Evolutionary conservation across 1,140 invertebrate genomes (phyloP), one percentile per base, ranked within the genome.

Genomic region (Contarinia nasturtii): DNA sequence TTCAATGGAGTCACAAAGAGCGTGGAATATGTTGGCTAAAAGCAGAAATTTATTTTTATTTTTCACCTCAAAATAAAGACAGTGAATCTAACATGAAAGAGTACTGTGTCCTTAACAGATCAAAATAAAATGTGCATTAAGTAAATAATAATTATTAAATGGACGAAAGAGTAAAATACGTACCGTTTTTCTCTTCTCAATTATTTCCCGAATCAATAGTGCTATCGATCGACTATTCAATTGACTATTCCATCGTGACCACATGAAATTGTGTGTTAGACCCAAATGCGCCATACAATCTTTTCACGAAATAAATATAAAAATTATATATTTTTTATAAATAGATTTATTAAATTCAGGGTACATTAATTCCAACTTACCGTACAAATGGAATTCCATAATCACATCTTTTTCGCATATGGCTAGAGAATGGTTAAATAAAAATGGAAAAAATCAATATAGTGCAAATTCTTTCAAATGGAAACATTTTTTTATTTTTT

Each of bases 241-340:
- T 42, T 70, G 53, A 0, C 73, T 64, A 55, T 92, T 93, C 87
- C 87, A 92, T 41, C 86, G 76, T 11, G 86, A 90, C 83, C 86
- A 92, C 33, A 84, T 74, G 55, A 89, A 91, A 49, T 84, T 81
- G 55, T 84, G 85, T 2, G 75, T 72, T 1, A 77, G 75, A 4
- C 76, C 75, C 7, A 84, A 61, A 19, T 84, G 67, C 0, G 85
- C 84, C 74, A 93, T 87, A 53, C 86, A 86, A 40, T 76, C n/a
- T n/a, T n/a, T n/a, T n/a, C n/a, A n/a, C n/a, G n/a, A n/a, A n/a
- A n/a, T n/a, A n/a, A n/a, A n/a, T n/a, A n/a, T n/a, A n/a, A n/a
- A n/a, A n/a, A n/a, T n/a, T n/a, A n/a, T n/a, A n/a, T n/a, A n/a
- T n/a, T n/a, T n/a, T n/a, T n/a, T n/a, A n/a, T n/a, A n/a, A n/a